A percentile compares a stretch with the other conserved stretches of the same genome.
phyloP scores from a whole-genome alignment of 2,888 invertebrate species.

The Synanthedon tipuliformis region DNA sequence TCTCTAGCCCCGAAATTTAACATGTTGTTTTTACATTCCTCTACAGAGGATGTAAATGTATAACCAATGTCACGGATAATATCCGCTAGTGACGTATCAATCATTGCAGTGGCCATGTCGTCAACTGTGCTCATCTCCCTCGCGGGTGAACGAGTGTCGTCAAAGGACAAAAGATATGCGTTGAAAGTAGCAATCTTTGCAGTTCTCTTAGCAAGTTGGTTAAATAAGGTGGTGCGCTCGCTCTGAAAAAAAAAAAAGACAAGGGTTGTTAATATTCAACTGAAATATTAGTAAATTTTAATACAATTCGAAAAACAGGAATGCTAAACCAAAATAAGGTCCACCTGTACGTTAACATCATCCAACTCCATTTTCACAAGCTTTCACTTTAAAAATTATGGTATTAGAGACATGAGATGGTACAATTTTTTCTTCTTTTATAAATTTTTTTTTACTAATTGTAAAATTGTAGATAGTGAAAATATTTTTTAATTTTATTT shows the following conservation, averaged over 20 bases:
- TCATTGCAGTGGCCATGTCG: constrained; percentile 72
- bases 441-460: too few species aligned
- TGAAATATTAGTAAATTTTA: constrained; percentile 1
- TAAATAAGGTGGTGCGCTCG: constrained; percentile 75
- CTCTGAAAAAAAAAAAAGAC: constrained; percentile 46
- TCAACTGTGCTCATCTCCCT: constrained; percentile 74
- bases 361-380: too few species aligned
- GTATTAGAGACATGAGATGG: too few species aligned
- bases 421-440: too few species aligned
- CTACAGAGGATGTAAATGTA: constrained; percentile 85
- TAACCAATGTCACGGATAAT: constrained; percentile 93
- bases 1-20: constrained; percentile 85
- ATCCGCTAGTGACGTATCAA: constrained; percentile 86
- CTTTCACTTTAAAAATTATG: too few species aligned
- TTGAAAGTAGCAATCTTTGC: constrained; percentile 88
- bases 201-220: constrained; percentile 80
- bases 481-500: too few species aligned
- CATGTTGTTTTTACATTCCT: constrained; percentile 89
- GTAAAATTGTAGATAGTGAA: too few species aligned
- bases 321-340: too few species aligned
- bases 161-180: constrained; percentile 87
- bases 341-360: too few species aligned
- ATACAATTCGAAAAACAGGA: background rate
- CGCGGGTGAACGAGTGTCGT: constrained; percentile 76
- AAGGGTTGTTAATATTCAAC: too few species aligned